Evolutionary conservation across 1,140 invertebrate genomes (phyloP).

Genomic region (Protaetia brevitarsis): DNA sequence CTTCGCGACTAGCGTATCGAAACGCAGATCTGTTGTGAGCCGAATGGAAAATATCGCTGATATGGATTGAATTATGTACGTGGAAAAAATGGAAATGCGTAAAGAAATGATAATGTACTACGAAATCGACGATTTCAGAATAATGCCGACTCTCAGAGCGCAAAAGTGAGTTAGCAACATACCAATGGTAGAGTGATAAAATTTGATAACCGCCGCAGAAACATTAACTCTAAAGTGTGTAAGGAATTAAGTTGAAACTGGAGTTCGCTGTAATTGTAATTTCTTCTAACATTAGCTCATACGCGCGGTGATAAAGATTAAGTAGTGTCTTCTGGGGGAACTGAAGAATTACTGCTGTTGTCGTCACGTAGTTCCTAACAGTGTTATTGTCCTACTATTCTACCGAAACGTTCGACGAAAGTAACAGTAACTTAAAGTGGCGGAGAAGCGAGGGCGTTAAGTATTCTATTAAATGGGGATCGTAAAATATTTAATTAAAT

Average conservation of each 20-base stretch:
- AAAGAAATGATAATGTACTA: too few relatives aligned
- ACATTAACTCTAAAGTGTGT: background rate
- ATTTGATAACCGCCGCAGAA: too few relatives aligned
- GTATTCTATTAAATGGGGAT: background rate
- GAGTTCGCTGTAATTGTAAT: background rate
- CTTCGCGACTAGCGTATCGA: background rate
- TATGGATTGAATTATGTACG: background rate
- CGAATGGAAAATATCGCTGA: background rate
- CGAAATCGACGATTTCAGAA: background rate
- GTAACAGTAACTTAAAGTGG: conserved; percentile 3
- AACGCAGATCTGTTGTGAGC: background rate
- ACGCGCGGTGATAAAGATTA: background rate
- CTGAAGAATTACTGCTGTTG: background rate
- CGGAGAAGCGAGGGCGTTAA: background rate
- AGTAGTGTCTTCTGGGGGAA: background rate
- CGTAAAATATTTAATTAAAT: conserved; percentile 19
- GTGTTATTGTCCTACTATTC: background rate
- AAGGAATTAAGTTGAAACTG: background rate
- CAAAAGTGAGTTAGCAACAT: too few relatives aligned
- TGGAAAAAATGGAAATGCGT: background rate
- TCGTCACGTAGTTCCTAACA: background rate
- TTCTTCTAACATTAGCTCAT: conserved; percentile 5
- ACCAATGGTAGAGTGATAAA: too few relatives aligned
- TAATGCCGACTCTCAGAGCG: too few relatives aligned
- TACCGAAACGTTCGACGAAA: background rate